phyloP scores from a whole-genome alignment of 1,140 invertebrate species.

The Atta texana region DNA sequence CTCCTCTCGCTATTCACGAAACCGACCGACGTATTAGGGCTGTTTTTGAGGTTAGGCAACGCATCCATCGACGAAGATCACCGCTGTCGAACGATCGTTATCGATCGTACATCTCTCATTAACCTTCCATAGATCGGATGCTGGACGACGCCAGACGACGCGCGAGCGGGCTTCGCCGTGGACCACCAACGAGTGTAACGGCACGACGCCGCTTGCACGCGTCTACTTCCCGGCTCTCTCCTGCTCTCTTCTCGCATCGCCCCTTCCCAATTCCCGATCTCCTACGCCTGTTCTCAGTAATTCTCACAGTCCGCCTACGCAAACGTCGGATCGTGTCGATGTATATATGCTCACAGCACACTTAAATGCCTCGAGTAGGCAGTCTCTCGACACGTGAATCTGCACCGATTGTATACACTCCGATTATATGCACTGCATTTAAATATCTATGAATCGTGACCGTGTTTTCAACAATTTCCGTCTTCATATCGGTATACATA shows the following conservation, averaged over 20 bases:
- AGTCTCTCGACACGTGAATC: not conserved
- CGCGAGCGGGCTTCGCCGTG: not conserved
- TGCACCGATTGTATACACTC: not conserved
- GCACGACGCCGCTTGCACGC: slow-evolving; percentile 7
- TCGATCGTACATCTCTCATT: slow-evolving; percentile 39
- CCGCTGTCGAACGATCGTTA: slow-evolving; percentile 31
- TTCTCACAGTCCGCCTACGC: not conserved
- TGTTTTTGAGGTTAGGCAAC: slow-evolving; percentile 6
- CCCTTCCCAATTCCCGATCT: not conserved
- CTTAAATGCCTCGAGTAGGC: not conserved
- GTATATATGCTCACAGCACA: not conserved
- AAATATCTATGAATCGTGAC: not conserved
- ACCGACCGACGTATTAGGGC: not conserved
- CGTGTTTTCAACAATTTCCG: not conserved
- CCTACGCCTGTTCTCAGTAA: not conserved
- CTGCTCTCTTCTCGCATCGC: not conserved
- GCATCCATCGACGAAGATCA: slow-evolving; percentile 34
- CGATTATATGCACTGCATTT: not conserved
- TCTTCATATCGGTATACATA: not conserved
- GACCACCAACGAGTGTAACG: slow-evolving; percentile 45
- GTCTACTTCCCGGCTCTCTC: not conserved
- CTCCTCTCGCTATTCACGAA: not conserved
- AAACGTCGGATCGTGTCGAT: not conserved
- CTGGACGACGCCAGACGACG: not conserved
- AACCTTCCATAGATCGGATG: slow-evolving; percentile 2